Evolutionary conservation across 2,113 vertebrate genomes (phyloP).

Genomic region (Urocitellus parryii): DNA sequence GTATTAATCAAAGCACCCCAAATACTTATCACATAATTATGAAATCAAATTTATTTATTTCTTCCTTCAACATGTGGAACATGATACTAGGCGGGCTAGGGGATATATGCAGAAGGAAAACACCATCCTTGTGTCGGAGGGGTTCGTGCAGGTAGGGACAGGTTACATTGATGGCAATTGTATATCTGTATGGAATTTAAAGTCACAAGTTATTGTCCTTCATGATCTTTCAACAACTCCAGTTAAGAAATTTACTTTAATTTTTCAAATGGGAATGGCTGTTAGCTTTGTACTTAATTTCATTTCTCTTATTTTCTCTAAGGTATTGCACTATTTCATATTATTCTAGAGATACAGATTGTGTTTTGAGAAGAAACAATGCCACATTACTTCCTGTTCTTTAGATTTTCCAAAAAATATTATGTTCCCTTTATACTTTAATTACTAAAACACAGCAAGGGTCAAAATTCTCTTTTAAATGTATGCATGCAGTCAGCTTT

Average conservation of each 20-base stretch:
- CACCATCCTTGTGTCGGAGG: fast-evolving
- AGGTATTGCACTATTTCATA: not conserved
- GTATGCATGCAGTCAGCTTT: not conserved
- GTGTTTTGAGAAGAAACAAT: not conserved
- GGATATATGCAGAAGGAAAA: not conserved
- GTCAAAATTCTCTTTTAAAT: not conserved
- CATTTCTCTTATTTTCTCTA: not conserved
- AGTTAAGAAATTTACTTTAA: not conserved
- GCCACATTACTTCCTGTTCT: not conserved
- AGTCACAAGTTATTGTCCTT: not conserved
- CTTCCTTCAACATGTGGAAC: not conserved
- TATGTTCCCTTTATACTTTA: not conserved
- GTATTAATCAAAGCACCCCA: not conserved
- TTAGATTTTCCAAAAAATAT: not conserved
- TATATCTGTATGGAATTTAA: not conserved
- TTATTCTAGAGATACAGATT: not conserved
- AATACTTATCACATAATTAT: not conserved
- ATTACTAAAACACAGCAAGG: not conserved
- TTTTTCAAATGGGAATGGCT: not conserved
- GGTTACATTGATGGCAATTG: too few species aligned
- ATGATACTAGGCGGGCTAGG: fast-evolving
- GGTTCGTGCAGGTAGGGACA: too few species aligned
- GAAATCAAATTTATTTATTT: not conserved
- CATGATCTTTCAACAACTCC: not conserved
- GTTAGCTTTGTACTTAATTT: not conserved